A percentile compares a stretch with the other conserved stretches of the same genome.
phyloP scores from a whole-genome alignment of 1,140 invertebrate genomes.

The Sinonovacula constricta region DNA sequence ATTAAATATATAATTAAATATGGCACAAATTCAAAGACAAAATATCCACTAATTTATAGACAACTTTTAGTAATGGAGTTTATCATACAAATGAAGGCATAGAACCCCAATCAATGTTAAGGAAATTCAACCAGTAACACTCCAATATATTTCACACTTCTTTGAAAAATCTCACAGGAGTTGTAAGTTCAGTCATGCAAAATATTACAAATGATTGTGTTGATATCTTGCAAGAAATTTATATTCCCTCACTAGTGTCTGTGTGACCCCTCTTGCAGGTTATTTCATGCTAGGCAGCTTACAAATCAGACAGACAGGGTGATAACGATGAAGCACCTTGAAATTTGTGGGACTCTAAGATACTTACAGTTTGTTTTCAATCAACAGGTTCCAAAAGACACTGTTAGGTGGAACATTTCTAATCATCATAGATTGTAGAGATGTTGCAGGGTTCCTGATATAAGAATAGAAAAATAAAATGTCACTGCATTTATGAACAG shows the following conservation, averaged over 20 bases:
- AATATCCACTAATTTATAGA: neutral
- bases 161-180: neutral
- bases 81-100: neutral
- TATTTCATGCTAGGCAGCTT: neutral
- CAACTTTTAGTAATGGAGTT: neutral
- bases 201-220: neutral
- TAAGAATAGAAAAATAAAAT: neutral
- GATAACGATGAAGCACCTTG: neutral
- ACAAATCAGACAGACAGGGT: neutral
- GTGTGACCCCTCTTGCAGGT: neutral
- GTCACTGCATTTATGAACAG: neutral
- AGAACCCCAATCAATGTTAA: neutral
- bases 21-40: neutral
- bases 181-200: neutral
- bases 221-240: neutral
- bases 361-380: neutral
- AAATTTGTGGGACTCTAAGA: neutral
- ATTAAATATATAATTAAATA: neutral
- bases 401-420: neutral
- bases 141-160: neutral
- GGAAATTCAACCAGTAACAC: neutral
- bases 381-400: neutral
- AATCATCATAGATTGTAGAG: neutral
- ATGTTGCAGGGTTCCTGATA: neutral
- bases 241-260: neutral